A percentile compares a stretch with the other conserved stretches of the same genome.
Evolutionary conservation across 2,888 invertebrate species (phyloP).

Genomic region (Drosophila rubida): DNA sequence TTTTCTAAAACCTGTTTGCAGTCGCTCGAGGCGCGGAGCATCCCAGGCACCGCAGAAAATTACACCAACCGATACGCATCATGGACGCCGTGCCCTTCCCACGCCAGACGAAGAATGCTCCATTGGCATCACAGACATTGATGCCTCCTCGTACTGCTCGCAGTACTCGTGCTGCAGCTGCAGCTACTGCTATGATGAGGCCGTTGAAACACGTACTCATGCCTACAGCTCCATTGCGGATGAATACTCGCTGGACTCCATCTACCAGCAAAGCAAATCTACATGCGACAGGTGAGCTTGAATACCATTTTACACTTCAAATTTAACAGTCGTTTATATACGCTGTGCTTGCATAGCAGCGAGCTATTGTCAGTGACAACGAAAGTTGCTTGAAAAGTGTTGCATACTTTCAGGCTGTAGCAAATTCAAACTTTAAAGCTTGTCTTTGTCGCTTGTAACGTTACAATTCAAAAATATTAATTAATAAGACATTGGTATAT

Average conservation of each 20-base stretch:
- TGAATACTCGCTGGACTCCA: conserved; percentile 78
- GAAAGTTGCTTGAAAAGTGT: neutral
- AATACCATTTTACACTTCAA: neutral
- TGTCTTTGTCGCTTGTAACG: neutral
- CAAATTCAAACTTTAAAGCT: neutral
- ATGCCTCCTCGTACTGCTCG: conserved; percentile 86
- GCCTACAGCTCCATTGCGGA: conserved; percentile 82
- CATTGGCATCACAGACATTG: conserved; percentile 79
- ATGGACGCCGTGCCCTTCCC: conserved; percentile 45
- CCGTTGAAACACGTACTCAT: conserved; percentile 84
- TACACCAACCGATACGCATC: conserved; percentile 48
- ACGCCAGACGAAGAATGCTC: conserved; percentile 72
- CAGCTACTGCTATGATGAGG: conserved; percentile 86
- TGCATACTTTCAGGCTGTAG: conserved; percentile 32
- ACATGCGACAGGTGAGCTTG: conserved; percentile 80
- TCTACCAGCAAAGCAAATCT: conserved; percentile 69
- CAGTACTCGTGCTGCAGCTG: conserved; percentile 88
- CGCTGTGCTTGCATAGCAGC: neutral
- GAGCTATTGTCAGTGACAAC: conserved; percentile 30
- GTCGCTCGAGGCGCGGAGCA: conserved; percentile 44
- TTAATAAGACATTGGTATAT: neutral
- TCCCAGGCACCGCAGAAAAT: conserved; percentile 39
- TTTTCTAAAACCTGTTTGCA: conserved; percentile 6
- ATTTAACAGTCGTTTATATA: neutral
- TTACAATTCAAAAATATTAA: neutral